Evolutionary conservation across 2,888 invertebrate species (phyloP).

Genomic region (Erebia palarica): DNA sequence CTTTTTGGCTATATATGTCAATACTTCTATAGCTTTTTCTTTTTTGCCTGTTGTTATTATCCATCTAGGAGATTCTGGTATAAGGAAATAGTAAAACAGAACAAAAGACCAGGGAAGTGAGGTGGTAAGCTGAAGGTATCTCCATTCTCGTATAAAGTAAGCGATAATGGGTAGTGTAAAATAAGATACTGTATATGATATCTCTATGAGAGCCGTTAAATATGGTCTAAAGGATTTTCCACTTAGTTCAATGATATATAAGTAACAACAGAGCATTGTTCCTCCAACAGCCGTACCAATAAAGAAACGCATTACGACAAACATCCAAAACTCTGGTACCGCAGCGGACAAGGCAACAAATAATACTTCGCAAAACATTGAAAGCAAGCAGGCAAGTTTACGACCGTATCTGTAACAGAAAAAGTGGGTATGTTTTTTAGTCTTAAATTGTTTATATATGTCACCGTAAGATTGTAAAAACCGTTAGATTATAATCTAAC

Average conservation of each 20-base stretch:
- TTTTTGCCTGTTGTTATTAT: slow-evolving; percentile 85
- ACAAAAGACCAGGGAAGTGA: slow-evolving; percentile 80
- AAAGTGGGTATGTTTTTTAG: slow-evolving; percentile 3
- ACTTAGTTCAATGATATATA: slow-evolving; percentile 84
- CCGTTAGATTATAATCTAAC: no score
- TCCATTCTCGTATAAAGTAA: slow-evolving; percentile 84
- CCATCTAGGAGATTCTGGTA: slow-evolving; percentile 92
- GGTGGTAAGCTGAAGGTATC: slow-evolving; percentile 80
- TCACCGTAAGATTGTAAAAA: no score
- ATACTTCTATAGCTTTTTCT: slow-evolving; percentile 82
- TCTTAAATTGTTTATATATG: no score
- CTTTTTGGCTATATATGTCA: slow-evolving; percentile 84
- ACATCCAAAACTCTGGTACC: slow-evolving; percentile 82
- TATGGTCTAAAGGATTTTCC: slow-evolving; percentile 81
- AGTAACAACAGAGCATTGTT: slow-evolving; percentile 85
- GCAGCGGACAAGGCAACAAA: slow-evolving; percentile 81
- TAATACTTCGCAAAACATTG: slow-evolving; percentile 79
- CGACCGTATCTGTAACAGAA: slow-evolving; percentile 82
- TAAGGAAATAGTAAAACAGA: slow-evolving; percentile 84
- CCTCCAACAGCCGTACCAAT: slow-evolving; percentile 84
- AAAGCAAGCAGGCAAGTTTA: slow-evolving; percentile 82
- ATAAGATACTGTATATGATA: slow-evolving; percentile 81
- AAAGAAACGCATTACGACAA: slow-evolving; percentile 81
- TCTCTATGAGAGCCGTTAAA: slow-evolving; percentile 79
- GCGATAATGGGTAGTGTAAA: slow-evolving; percentile 81